Evolutionary conservation across 1,140 invertebrate species (phyloP), one percentile per base, ranked within the genome.

Genomic region (Lamellibrachia luymesi): DNA sequence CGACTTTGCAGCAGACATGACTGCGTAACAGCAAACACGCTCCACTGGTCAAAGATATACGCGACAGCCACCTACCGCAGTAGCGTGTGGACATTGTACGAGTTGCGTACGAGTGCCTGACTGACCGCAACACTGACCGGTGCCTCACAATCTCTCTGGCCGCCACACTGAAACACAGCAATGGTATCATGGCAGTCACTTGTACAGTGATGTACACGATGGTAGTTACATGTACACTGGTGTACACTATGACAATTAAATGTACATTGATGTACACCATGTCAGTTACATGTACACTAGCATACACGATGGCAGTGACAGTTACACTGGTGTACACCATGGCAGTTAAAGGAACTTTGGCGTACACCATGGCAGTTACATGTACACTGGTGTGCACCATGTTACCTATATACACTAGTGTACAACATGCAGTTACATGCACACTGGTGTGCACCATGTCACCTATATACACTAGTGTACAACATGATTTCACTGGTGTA

Each of bases 21-120:
- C 52, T 56, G 17, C 52, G 0, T 80, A 8, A 80, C 6, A 2
- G 1, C 5, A 80, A 1, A 80, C 2, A 80, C 4, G 8, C 2
- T 80, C 13, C 17, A 95, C 94, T 56, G 52, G 96, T 94, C 38
- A 95, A 94, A 51, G 96, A 94, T 52, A 94, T 93, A 93, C 96
- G 94, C 52, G 95, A 93, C 27, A 56, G 93, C 80, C 93, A 51
- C 52, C 91, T 51, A 92, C 90, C 93, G 50, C 17, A 51, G 51
- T n/a, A 50, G 13, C n/a, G 91, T 91, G 91, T 64, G 49, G 17
- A 50, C 51, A 10, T 25, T 92, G 25, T 27, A 25, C 1, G 51
- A 64, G 5, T 64, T 92, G 50, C 92, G 25, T 92, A 56, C 56
- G 22, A 56, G 50, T 27, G 52, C 6, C 92, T 56, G 50, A 22